These are phyloP conservation scores for Athripsodes cinereus DNA, from an alignment of 2,888 invertebrate genomes.

Conservation along the genomic window DNA sequence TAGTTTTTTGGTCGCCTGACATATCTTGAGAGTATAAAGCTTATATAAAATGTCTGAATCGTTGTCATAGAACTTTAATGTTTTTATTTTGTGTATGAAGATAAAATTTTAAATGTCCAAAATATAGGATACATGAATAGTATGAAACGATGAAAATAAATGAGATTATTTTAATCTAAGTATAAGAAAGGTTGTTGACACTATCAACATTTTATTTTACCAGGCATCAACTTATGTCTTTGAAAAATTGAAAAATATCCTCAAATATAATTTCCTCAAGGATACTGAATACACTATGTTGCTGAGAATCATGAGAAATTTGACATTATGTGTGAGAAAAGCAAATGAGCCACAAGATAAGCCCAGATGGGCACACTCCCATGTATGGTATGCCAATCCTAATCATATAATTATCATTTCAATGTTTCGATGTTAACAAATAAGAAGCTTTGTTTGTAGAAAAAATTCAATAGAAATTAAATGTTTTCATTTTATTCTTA, in stretches of 20 bases:
- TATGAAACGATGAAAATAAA: too few species aligned
- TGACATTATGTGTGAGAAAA: constrained; percentile 23
- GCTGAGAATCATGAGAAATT: constrained; percentile 22
- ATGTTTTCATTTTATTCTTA: constrained; percentile 9
- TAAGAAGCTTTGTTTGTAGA: not conserved
- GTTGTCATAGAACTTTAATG: too few species aligned
- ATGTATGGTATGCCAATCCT: constrained; percentile 21
- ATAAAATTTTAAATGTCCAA: too few species aligned
- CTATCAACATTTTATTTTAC: not conserved
- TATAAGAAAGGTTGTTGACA: too few species aligned
- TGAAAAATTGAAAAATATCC: not conserved
- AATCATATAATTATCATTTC: not conserved
- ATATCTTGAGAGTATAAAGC: too few species aligned
- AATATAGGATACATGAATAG: too few species aligned
- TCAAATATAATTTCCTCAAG: not conserved
- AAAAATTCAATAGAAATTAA: constrained; percentile 4
- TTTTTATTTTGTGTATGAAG: too few species aligned
- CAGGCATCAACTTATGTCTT: not conserved
- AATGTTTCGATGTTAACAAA: not conserved
- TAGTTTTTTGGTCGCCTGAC: too few species aligned
- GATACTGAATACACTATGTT: constrained; percentile 16
- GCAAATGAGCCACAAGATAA: constrained; percentile 14
- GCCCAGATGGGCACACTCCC: constrained; percentile 16
- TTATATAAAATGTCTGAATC: too few species aligned
- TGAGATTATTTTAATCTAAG: too few species aligned